These are phyloP conservation scores for Drosophila picticornis DNA, from an alignment of 2,888 invertebrate genomes.

Conservation along the genomic window DNA sequence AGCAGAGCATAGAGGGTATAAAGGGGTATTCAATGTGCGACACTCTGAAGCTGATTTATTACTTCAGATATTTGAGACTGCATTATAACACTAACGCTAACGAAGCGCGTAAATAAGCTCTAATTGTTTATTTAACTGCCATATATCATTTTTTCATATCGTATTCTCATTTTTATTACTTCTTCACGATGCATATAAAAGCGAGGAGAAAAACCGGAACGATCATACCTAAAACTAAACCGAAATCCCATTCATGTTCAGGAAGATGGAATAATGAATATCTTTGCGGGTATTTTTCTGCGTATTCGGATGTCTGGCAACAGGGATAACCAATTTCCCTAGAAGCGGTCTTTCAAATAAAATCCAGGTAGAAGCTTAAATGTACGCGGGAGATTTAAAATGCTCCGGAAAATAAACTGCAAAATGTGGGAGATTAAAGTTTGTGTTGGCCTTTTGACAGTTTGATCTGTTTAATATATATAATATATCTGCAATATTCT, in stretches of 20 bases:
- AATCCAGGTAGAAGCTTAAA: slow-evolving; percentile 4
- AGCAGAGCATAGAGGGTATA: background rate
- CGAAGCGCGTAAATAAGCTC: slow-evolving; percentile 1
- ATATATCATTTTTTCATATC: slow-evolving; percentile 18
- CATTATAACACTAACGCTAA: slow-evolving; percentile 8
- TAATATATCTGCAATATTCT: too few relatives aligned
- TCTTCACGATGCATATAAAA: slow-evolving; percentile 5
- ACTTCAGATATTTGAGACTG: slow-evolving; percentile 6
- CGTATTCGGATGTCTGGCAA: slow-evolving; percentile 15
- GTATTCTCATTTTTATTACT: slow-evolving; percentile 5
- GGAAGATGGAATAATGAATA: slow-evolving; percentile 23
- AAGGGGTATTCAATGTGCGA: background rate
- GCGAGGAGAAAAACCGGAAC: slow-evolving; percentile 34
- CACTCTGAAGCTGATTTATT: background rate
- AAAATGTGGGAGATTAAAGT: background rate
- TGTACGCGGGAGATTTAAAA: background rate
- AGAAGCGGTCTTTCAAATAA: slow-evolving; percentile 20
- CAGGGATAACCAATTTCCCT: slow-evolving; percentile 16
- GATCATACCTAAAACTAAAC: slow-evolving; percentile 23
- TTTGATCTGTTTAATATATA: background rate
- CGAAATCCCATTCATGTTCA: slow-evolving; percentile 62
- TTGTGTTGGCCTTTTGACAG: background rate
- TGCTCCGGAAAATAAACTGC: background rate
- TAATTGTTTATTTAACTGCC: slow-evolving; percentile 19
- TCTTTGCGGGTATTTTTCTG: slow-evolving; percentile 43